A percentile compares a stretch with the other conserved stretches of the same genome.
Evolutionary conservation across 2,113 vertebrate genomes (phyloP).

Genomic region (Lophius piscatorius): DNA sequence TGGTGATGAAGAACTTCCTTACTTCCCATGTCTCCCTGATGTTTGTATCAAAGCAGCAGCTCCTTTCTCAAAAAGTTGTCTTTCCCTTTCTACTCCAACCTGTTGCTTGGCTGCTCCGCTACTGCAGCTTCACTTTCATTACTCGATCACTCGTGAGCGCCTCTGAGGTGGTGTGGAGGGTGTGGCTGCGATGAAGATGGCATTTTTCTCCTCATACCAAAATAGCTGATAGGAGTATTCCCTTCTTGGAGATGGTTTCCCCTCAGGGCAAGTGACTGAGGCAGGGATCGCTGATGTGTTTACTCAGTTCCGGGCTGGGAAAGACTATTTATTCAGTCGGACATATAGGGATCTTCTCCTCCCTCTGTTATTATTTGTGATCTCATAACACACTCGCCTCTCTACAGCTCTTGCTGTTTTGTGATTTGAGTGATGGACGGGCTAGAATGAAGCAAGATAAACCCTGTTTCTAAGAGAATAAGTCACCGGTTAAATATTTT

Average conservation of each 20-base stretch:
- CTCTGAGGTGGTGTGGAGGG: constrained; percentile 35
- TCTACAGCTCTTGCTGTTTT: constrained; percentile 9
- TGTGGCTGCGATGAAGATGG: constrained; percentile 32
- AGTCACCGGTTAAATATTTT: constrained; percentile 11
- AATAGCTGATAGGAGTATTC: background rate
- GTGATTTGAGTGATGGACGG: background rate
- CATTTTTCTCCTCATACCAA: constrained; percentile 1
- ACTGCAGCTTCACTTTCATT: constrained; percentile 31
- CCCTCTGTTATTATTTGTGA: constrained; percentile 20
- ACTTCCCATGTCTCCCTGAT: no score
- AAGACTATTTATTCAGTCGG: background rate
- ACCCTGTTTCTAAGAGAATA: constrained; percentile 11
- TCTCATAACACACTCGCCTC: background rate
- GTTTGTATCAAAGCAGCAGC: no score
- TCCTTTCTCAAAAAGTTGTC: constrained; percentile 10
- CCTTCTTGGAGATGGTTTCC: constrained; percentile 17
- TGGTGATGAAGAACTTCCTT: no score
- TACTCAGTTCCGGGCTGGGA: no score
- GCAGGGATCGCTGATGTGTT: background rate
- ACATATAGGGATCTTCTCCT: background rate
- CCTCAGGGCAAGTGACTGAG: constrained; percentile 7
- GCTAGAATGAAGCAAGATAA: constrained; percentile 9
- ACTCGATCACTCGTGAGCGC: constrained; percentile 5
- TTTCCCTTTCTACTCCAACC: constrained; percentile 52
- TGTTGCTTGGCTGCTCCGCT: constrained; percentile 56